phyloP scores from a whole-genome alignment of 2,888 invertebrate species.

The Caenorhabditis parvicauda region DNA sequence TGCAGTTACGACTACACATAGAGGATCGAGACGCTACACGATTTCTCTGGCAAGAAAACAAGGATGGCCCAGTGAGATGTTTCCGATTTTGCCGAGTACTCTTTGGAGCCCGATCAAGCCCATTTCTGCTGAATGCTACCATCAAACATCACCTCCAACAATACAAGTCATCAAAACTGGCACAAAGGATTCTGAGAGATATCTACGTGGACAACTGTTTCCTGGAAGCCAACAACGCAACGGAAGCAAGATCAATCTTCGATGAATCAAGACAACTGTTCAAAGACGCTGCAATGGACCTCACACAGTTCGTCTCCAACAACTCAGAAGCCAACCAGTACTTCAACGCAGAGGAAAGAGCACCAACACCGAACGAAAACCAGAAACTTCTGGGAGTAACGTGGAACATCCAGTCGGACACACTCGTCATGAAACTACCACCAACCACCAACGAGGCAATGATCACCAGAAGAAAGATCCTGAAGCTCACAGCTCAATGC shows the following conservation, averaged over 20 bases:
- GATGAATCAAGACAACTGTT: not conserved
- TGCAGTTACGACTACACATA: slow-evolving; percentile 17
- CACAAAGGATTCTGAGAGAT: no score
- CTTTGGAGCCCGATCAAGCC: slow-evolving; percentile 30
- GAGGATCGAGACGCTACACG: slow-evolving; percentile 29
- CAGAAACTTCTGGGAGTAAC: slow-evolving; percentile 6
- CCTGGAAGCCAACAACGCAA: not conserved
- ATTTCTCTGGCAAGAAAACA: slow-evolving; percentile 27
- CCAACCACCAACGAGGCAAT: not conserved
- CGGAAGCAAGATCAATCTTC: slow-evolving; percentile 5
- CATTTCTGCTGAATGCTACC: slow-evolving; percentile 30
- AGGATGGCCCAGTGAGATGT: not conserved
- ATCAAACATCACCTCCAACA: slow-evolving; percentile 9
- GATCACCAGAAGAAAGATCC: slow-evolving; percentile 4
- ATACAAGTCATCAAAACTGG: no score
- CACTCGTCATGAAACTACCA: not conserved
- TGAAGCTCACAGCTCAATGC: not conserved
- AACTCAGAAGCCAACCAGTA: not conserved
- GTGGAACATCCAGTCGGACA: slow-evolving; percentile 6
- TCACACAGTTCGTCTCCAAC: slow-evolving; percentile 8
- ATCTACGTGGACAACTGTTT: no score
- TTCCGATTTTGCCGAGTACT: slow-evolving; percentile 30
- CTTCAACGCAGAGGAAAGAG: not conserved
- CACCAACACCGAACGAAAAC: not conserved
- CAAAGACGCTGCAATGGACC: slow-evolving; percentile 3